These are phyloP conservation scores for Napeogenes sylphis DNA, from an alignment of 2,888 invertebrate genomes.

Conservation along the genomic window DNA sequence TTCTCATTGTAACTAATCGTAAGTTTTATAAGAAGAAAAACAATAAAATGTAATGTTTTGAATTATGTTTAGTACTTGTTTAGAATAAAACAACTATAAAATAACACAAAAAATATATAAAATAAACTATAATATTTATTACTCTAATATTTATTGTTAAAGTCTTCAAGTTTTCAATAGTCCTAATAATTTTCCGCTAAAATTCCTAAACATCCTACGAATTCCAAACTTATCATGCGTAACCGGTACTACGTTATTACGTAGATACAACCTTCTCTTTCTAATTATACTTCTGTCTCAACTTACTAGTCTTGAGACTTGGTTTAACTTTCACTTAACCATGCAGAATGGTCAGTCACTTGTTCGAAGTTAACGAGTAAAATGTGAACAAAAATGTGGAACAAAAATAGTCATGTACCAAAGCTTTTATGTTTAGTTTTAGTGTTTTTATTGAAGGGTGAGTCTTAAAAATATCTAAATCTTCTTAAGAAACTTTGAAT, in stretches of 20 bases:
- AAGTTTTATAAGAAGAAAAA: no score
- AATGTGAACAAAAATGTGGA: conserved; percentile 46
- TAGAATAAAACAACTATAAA: no score
- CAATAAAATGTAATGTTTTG: no score
- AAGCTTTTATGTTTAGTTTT: conserved; percentile 58
- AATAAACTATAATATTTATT: no score
- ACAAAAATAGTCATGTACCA: conserved; percentile 56
- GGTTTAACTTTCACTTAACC: conserved; percentile 58
- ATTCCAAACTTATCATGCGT: conserved; percentile 24
- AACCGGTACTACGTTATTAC: conserved; percentile 29
- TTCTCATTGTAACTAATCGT: no score
- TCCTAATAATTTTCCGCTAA: conserved; percentile 17
- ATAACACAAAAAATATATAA: no score
- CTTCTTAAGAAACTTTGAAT: no score
- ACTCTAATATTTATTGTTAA: no score
- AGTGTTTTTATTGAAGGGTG: conserved; percentile 45
- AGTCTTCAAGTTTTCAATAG: neutral
- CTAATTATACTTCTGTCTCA: conserved; percentile 40
- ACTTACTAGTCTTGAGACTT: conserved; percentile 42
- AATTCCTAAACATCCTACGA: conserved; percentile 25
- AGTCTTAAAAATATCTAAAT: conserved; percentile 32
- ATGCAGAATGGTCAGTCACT: conserved; percentile 24
- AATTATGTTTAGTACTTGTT: no score
- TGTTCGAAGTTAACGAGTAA: conserved; percentile 24
- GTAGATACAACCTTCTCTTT: conserved; percentile 41